phyloP scores from a whole-genome alignment of 2,888 invertebrate species.

The Norana najaformis region DNA sequence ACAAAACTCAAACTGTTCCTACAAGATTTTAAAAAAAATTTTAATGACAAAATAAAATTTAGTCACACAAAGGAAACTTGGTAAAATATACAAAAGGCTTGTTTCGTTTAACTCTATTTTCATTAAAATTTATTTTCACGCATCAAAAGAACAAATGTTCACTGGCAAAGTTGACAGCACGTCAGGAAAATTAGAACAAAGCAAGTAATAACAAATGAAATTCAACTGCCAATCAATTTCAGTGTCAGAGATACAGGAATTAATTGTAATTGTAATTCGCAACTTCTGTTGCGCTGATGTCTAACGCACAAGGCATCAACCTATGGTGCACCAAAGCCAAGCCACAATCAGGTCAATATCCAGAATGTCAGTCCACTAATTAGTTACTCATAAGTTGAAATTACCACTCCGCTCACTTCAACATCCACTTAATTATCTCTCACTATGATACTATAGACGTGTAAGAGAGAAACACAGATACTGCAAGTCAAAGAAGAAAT shows the following conservation, averaged over 20 bases:
- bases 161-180: background rate
- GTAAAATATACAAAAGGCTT: background rate
- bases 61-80: background rate
- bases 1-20: slow-evolving; percentile 96
- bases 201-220: background rate
- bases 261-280: background rate
- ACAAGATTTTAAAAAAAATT: background rate
- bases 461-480: background rate
- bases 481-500: background rate
- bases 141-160: too few species aligned
- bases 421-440: background rate
- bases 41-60: background rate
- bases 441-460: background rate
- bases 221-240: background rate
- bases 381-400: background rate
- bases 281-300: too few species aligned
- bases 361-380: too few species aligned
- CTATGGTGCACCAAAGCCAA: too few species aligned
- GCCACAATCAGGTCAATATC: too few species aligned
- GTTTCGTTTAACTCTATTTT: background rate
- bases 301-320: too few species aligned
- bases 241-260: too few species aligned
- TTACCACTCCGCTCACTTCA: background rate
- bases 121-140: background rate
- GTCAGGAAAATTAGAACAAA: background rate